Evolutionary conservation across 2,888 invertebrate species (phyloP), one percentile per base, ranked within the genome.

Genomic region (Agonopterix alstromeriana): DNA sequence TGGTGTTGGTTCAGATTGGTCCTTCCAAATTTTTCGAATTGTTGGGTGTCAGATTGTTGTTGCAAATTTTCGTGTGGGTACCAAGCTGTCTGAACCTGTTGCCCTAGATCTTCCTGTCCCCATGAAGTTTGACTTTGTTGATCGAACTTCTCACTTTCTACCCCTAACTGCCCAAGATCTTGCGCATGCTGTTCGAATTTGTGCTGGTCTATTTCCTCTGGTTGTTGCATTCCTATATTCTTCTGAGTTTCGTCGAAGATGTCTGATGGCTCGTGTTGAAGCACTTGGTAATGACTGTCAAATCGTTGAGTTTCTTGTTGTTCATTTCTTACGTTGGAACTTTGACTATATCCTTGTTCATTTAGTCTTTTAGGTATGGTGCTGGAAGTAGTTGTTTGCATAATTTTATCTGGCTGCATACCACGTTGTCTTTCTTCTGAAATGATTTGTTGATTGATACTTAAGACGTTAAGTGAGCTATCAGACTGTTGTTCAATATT

Each of bases 1-100:
- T 46, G 46, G 10, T 40, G 36, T 9, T 43, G 36, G 10, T 35
- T 36, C 11, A 8, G 27, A 27, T 9, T 36, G 5, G 27, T 27
- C 5, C 27, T 27, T 27, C 48, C 60, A 43, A 61, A 52, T 11
- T 57, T 48, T 50, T 54, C 52, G 40, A 58, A 47, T 47, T 61
- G 53, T 57, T 59, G 55, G 35, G 49, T 42, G 47, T 58, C 42
- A 40, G 47, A 38, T 47, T 47, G 43, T 45, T 49, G 12, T 41
- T 50, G 36, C 14, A 40, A 14, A 35, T 46, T 27, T 47, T 51
- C 45, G 42, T 43, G 14, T 48, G 43, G 42, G 43, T 42, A 42
- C 49, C 46, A 45, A 35, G 12, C 42, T 11, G 45, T 35, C 45
- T 52, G 52, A 10, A 44, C 50, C 49, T 59, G 55, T 47, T 61